Conservation (phyloP, 2,113 vertebrate species). For the Pterophyllum scalare region DNA sequence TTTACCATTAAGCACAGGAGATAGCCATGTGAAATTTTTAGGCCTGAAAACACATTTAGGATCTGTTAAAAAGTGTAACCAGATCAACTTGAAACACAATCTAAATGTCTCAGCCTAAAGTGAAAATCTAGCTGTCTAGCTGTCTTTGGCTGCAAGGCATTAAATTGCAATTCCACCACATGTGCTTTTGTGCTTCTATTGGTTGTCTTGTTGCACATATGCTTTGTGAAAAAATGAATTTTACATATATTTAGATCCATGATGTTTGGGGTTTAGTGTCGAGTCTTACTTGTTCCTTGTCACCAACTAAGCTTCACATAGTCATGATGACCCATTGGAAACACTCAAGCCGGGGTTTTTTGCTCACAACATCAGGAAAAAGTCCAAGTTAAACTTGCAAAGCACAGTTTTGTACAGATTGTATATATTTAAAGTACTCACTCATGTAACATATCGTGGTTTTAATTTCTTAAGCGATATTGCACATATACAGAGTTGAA, state of each 20-base stretch:
- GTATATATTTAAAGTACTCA: not conserved
- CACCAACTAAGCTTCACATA: not conserved
- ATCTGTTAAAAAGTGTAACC: not conserved
- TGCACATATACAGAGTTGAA: not conserved
- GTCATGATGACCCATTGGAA: not conserved
- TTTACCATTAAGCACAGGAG: not conserved
- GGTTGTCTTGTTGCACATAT: not conserved
- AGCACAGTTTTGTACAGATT: not conserved
- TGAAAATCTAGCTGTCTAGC: not conserved
- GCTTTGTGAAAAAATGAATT: not conserved
- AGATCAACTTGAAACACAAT: not conserved
- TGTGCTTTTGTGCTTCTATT: not conserved
- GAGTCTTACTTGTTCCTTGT: not conserved
- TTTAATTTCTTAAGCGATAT: not conserved
- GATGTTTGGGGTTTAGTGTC: not conserved
- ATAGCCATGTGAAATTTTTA: not conserved
- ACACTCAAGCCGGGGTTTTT: not conserved
- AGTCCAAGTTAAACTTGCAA: not conserved
- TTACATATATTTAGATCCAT: not conserved
- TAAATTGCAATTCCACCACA: not conserved
- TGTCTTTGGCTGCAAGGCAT: too few species aligned
- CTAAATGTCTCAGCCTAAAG: not conserved
- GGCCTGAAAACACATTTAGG: too few species aligned
- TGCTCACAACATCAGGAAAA: not conserved
- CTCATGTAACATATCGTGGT: not conserved